A percentile compares a stretch with the other conserved stretches of the same genome.
phyloP scores from a whole-genome alignment of 1,140 invertebrate genomes.

The Trichomalopsis sarcophagae region DNA sequence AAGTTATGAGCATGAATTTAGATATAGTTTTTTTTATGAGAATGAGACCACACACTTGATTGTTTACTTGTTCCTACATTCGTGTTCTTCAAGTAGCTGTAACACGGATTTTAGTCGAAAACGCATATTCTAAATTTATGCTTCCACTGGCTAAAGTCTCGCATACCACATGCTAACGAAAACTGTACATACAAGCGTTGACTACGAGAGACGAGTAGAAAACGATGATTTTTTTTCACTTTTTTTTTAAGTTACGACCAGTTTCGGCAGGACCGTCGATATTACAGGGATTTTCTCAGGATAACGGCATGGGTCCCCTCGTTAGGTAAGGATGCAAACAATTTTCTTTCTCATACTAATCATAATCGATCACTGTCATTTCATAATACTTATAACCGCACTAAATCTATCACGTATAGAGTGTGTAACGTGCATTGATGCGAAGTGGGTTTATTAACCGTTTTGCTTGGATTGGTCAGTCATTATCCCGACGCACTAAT shows the following conservation, averaged over 20 bases:
- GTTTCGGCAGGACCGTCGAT: slow-evolving; percentile 78
- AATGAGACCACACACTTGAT: slow-evolving; percentile 25
- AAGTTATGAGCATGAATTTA: slow-evolving; percentile 33
- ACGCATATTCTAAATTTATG: background rate
- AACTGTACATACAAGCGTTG: background rate
- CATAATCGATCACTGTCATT: slow-evolving; percentile 55
- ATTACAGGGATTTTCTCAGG: slow-evolving; percentile 74
- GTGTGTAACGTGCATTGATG: background rate
- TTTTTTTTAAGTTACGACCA: slow-evolving; percentile 77
- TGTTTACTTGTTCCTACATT: slow-evolving; percentile 17
- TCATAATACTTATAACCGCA: background rate
- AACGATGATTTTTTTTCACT: slow-evolving; percentile 32
- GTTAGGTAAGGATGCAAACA: slow-evolving; percentile 73
- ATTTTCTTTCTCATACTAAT: slow-evolving; percentile 24
- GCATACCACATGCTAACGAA: background rate
- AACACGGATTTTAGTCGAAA: background rate
- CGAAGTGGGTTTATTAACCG: background rate
- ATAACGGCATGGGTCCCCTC: slow-evolving; percentile 74
- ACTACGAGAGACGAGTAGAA: slow-evolving; percentile 16
- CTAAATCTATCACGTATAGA: background rate
- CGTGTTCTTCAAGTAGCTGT: background rate
- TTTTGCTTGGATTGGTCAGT: background rate
- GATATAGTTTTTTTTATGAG: slow-evolving; percentile 11
- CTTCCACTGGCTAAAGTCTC: background rate
- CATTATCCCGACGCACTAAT: background rate